Percentiles rank a stretch among this genome's conserved stretches.
Conservation (phyloP, 1,140 invertebrate species). For the Pinna nobilis region DNA sequence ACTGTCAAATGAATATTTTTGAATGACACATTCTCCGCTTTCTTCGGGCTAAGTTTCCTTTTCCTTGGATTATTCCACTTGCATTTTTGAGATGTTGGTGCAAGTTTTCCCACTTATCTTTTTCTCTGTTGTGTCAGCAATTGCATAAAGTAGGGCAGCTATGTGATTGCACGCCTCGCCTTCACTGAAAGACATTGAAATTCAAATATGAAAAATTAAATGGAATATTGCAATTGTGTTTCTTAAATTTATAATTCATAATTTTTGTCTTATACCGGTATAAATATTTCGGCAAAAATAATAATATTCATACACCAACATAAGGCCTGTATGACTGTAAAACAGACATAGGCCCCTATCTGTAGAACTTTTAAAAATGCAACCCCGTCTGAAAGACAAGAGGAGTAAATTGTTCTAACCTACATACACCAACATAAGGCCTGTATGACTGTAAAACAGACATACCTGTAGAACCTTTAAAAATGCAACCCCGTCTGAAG, state of each 20-base stretch:
- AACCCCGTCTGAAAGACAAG: not conserved
- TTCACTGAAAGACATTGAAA: not conserved
- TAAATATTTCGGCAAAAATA: too few species aligned
- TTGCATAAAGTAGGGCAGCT: constrained; percentile 4
- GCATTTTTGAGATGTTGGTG: constrained; percentile 6
- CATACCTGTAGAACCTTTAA: not conserved
- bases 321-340: not conserved
- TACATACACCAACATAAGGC: not conserved
- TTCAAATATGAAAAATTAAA: not conserved
- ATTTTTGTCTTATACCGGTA: too few species aligned
- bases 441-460: not conserved
- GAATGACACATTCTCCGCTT: not conserved
- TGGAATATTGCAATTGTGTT: too few species aligned
- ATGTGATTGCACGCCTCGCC: constrained; percentile 27
- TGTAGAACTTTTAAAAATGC: not conserved
- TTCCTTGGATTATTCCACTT: constrained; percentile 24
- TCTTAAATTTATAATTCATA: too few species aligned
- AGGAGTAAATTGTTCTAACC: too few species aligned
- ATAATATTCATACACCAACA: not conserved
- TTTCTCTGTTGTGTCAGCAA: not conserved
- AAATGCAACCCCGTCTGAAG: not conserved
- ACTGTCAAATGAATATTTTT: not conserved
- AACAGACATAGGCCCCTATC: not conserved
- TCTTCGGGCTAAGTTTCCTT: constrained; percentile 5
- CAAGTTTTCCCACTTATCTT: not conserved